Evolutionary conservation across 2,797 vertebrate species (phyloP).

Genomic region (Hemitrygon akajei): DNA sequence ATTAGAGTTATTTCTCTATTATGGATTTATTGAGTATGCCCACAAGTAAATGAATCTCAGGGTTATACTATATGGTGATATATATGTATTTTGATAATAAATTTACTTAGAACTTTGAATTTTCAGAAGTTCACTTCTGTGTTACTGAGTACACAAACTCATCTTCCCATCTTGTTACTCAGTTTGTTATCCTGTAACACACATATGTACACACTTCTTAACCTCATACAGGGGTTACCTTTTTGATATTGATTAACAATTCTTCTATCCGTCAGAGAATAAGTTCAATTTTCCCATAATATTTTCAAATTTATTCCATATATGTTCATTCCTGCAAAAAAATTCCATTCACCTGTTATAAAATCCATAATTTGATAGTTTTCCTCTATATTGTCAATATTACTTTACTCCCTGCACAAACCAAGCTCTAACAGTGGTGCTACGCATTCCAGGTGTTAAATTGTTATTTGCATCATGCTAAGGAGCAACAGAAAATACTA

Average conservation of each 20-base stretch:
- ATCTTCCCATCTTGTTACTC: neutral
- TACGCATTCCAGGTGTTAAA: neutral
- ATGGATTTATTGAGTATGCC: too few species aligned
- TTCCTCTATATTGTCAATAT: neutral
- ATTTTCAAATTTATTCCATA: neutral
- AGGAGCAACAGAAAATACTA: neutral
- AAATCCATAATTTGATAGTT: neutral
- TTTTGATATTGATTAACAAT: neutral
- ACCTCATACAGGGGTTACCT: neutral
- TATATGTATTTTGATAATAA: too few species aligned
- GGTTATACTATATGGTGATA: too few species aligned
- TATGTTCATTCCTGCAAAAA: neutral
- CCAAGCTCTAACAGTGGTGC: too few species aligned
- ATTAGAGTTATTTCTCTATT: too few species aligned
- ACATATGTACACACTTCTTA: too few species aligned
- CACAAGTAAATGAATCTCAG: too few species aligned
- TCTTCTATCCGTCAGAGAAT: neutral
- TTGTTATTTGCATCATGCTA: neutral
- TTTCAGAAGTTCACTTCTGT: neutral
- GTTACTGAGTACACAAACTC: neutral
- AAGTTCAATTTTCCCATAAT: neutral
- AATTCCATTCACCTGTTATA: neutral
- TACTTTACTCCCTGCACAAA: neutral
- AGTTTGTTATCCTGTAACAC: neutral
- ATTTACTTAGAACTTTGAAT: too few species aligned